Percentiles rank a stretch among this genome's conserved stretches.
These are phyloP conservation scores for Aethes cnicana DNA, from an alignment of 2,888 invertebrate species.

Conservation along the genomic window DNA sequence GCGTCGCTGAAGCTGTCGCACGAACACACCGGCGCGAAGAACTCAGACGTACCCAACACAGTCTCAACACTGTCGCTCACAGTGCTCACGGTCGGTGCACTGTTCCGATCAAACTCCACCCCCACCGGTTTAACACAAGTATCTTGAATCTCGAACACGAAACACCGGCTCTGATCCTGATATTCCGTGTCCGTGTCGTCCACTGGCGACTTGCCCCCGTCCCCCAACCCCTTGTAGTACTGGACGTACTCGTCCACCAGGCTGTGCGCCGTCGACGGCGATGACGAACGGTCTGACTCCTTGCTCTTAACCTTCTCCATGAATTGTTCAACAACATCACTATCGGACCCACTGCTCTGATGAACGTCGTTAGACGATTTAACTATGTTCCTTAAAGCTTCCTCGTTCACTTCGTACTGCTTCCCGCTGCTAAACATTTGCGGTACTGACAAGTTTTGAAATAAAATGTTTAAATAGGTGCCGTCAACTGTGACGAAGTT, in stretches of 20 bases:
- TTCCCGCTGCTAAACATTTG: constrained; percentile 70
- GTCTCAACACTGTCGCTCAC: constrained; percentile 34
- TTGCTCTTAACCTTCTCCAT: constrained; percentile 60
- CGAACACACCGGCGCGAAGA: constrained; percentile 31
- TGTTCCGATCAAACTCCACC: constrained; percentile 13
- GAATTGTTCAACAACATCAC: constrained; percentile 53
- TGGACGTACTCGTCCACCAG: constrained; percentile 72
- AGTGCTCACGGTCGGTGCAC: constrained; percentile 26
- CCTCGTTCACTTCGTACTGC: constrained; percentile 74
- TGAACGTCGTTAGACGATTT: constrained; percentile 52
- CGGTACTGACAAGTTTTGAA: constrained; percentile 64
- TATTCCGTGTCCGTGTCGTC: constrained; percentile 38
- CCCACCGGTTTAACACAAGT: constrained; percentile 25
- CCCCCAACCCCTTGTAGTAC: constrained; percentile 60
- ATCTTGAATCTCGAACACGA: constrained; percentile 36
- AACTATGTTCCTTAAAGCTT: constrained; percentile 66
- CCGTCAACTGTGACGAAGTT: constrained; percentile 70
- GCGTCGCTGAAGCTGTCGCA: constrained; percentile 33
- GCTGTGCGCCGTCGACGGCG: constrained; percentile 71
- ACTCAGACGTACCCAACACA: constrained; percentile 28
- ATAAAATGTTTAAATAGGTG: constrained; percentile 69
- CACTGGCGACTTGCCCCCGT: constrained; percentile 44
- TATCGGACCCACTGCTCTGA: constrained; percentile 43
- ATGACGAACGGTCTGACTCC: constrained; percentile 54
- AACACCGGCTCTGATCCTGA: constrained; percentile 32